These are phyloP conservation scores for Harpegnathos saltator DNA, from an alignment of 1,140 invertebrate genomes.

Conservation along the genomic window DNA sequence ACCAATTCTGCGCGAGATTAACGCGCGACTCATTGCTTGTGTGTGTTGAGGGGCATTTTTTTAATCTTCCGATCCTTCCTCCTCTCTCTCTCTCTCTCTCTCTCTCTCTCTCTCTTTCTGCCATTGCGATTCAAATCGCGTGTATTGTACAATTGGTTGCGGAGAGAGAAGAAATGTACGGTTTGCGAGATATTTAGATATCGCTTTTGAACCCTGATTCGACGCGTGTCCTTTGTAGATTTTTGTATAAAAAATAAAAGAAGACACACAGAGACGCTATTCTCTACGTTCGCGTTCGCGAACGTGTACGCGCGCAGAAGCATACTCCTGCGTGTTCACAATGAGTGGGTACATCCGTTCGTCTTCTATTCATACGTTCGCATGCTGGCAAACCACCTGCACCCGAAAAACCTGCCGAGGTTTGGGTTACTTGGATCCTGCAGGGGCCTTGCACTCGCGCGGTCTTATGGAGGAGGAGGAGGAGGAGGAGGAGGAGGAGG, in stretches of 20 bases:
- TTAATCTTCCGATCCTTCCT: no score
- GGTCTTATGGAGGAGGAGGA: background rate
- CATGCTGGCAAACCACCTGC: slow-evolving; percentile 69
- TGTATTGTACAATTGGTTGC: no score
- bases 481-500: background rate
- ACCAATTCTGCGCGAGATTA: no score
- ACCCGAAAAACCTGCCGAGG: slow-evolving; percentile 68
- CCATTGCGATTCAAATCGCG: no score
- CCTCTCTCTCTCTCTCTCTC: no score
- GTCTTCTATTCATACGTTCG: slow-evolving; percentile 66
- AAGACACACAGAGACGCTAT: slow-evolving; percentile 3
- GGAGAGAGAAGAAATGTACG: background rate
- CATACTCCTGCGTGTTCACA: slow-evolving; percentile 58
- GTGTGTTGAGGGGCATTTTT: no score
- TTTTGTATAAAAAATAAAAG: background rate
- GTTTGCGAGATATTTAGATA: background rate
- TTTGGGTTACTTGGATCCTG: slow-evolving; percentile 64
- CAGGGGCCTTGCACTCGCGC: slow-evolving; percentile 28
- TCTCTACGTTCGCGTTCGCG: background rate
- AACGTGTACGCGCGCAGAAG: slow-evolving; percentile 8
- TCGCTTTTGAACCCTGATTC: background rate
- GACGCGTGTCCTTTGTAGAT: background rate
- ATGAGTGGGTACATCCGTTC: slow-evolving; percentile 67
- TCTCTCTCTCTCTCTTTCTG: no score
- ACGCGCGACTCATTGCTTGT: no score